Evolutionary conservation across 1,140 invertebrate genomes (phyloP).

Genomic region (Drosophila miranda): DNA sequence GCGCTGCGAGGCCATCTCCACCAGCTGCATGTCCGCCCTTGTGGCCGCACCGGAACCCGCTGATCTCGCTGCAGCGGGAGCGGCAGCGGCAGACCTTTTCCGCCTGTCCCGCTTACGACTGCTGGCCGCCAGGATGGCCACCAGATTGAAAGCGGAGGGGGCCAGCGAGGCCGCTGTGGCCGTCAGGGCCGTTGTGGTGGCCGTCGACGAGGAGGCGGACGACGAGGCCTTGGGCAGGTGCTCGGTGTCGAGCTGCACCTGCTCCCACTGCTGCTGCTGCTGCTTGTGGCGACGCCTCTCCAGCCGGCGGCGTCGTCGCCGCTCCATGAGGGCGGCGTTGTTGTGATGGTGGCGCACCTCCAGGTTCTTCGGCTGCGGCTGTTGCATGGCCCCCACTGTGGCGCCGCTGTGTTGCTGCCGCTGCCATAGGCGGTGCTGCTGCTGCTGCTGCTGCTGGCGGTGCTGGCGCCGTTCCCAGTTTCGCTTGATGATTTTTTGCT

Average conservation of each 20-base stretch:
- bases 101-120: slow-evolving; percentile 72
- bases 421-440: no score
- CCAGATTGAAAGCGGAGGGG: slow-evolving; percentile 72
- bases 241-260: slow-evolving; percentile 22
- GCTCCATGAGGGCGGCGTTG: slow-evolving; percentile 64
- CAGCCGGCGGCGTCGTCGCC: slow-evolving; percentile 48
- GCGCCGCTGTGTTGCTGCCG: slow-evolving; percentile 17
- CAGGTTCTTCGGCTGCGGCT: slow-evolving; percentile 71
- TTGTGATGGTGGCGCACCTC: slow-evolving; percentile 69
- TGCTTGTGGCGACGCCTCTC: slow-evolving; percentile 50
- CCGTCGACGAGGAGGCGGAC: slow-evolving; percentile 58
- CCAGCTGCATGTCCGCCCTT: slow-evolving; percentile 57
- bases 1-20: slow-evolving; percentile 45
- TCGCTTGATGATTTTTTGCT: slow-evolving; percentile 14
- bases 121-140: slow-evolving; percentile 74
- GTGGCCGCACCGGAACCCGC: neutral
- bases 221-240: slow-evolving; percentile 63
- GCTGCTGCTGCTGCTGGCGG: neutral
- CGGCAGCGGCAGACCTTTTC: slow-evolving; percentile 52
- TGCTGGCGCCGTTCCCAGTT: slow-evolving; percentile 18
- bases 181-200: slow-evolving; percentile 53
- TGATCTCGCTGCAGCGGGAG: neutral
- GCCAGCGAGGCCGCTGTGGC: slow-evolving; percentile 72
- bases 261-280: slow-evolving; percentile 34
- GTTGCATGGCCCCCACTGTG: slow-evolving; percentile 40